Base-by-base conservation (phyloP, 2,797 vertebrate species). In the Sphenopsis melanotis region DNA sequence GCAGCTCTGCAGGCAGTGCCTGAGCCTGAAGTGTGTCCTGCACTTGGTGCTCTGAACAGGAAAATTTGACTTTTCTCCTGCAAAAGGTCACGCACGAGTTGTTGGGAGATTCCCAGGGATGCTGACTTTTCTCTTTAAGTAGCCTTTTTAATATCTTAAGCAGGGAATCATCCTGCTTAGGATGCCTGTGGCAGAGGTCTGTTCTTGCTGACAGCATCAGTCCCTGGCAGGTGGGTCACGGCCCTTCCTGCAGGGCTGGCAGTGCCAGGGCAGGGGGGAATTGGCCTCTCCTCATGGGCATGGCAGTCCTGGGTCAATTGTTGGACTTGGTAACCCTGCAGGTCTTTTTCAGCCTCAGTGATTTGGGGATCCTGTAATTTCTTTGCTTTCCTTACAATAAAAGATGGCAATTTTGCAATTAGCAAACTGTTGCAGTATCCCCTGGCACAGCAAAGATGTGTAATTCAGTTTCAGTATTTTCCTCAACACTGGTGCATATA, bases 211-310 rank as follows among this genome's bases (percentile, higher is more conserved):
- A 22, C 32, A 18, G 20, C 29, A 7, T 32, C 8, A 4, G 22
- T 36, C 3, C 10, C 22, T 46, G 34, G 11, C 13, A 4, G 1
- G 20, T 0, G 2, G 55, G 29, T 27, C 6, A 0, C 47, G 65
- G 17, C 39, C 34, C 44, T 66, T 44, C 34, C 65, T 81, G 29
- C 29, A 42, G 29, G n/a, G 32, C 57, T 80, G 70, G 46, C 1
- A 15, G 15, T 47, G 68, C 37, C 49, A 16, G 24, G 22, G 57
- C 59, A n/a, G n/a, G 9, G 41, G 44, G 13, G 17, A 36, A 9
- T 26, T 5, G 4, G 6, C 19, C 11, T 86, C 27, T 27, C 23
- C 39, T n/a, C 9, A 0, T 61, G 80, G 69, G 6, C 17, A 26
- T 37, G 69, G 26, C 26, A 53, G 15, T 13, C 32, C 19, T 0